These are phyloP conservation scores for Cerceris ruficornis DNA, from an alignment of 2,888 invertebrate species.

Conservation along the genomic window DNA sequence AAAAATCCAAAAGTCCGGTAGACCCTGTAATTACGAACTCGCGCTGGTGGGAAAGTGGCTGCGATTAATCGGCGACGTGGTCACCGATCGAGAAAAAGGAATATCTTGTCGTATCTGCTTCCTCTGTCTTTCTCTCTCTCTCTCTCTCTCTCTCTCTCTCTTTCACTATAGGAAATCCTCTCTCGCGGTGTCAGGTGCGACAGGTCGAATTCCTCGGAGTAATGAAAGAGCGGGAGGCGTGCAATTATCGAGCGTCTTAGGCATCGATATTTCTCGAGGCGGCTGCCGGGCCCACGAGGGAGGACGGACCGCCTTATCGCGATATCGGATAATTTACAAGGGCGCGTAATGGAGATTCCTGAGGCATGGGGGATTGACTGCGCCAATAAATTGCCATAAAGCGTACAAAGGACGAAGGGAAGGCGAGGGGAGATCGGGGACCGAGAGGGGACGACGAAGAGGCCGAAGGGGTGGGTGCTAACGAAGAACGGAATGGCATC, in stretches of 20 bases:
- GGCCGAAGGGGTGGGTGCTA: constrained; percentile 21
- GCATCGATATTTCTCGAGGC: constrained; percentile 48
- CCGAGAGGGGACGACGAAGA: constrained; percentile 5
- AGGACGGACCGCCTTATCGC: constrained; percentile 49
- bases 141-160: background rate
- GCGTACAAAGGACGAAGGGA: constrained; percentile 51
- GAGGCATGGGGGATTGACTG: constrained; percentile 51
- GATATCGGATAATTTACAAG: constrained; percentile 62
- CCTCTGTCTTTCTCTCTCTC: background rate
- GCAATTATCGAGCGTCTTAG: constrained; percentile 49
- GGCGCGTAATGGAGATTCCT: constrained; percentile 64
- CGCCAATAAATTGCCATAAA: constrained; percentile 65
- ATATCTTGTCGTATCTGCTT: no score
- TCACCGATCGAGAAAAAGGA: no score
- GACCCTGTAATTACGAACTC: no score
- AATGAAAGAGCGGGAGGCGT: constrained; percentile 47
- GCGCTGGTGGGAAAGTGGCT: no score
- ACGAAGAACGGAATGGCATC: constrained; percentile 50
- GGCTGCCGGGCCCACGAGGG: constrained; percentile 7
- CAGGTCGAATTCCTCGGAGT: constrained; percentile 58
- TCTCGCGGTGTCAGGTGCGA: constrained; percentile 50
- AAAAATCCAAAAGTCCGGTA: no score
- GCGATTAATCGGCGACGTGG: no score
- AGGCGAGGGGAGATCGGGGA: constrained; percentile 13
- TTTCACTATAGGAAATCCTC: background rate